Percentiles rank a stretch among this genome's conserved stretches.
Conservation (phyloP, 2,888 invertebrate genomes). For the Amitus sp. region DNA sequence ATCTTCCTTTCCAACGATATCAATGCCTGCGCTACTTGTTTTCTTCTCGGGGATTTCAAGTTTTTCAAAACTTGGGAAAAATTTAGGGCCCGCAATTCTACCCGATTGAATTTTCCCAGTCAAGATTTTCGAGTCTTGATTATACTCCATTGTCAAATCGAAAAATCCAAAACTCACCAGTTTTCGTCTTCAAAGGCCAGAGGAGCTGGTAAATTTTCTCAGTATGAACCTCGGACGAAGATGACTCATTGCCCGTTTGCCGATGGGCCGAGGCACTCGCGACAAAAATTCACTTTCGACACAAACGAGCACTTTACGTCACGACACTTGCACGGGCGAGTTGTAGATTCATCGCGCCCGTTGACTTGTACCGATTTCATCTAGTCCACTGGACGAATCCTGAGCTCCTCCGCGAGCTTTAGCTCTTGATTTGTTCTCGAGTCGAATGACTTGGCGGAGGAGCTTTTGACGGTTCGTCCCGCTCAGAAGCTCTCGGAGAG, state of each 20-base stretch:
- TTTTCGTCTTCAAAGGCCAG: constrained; percentile 4
- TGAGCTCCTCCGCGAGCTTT: constrained; percentile 1
- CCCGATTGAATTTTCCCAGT: too few relatives aligned
- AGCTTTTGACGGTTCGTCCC: too few relatives aligned
- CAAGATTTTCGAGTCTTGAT: too few relatives aligned
- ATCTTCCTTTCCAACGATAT: neutral
- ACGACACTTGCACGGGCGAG: constrained; percentile 18
- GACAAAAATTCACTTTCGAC: constrained; percentile 15
- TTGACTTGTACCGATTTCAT: constrained; percentile 1
- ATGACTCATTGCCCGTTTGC: neutral
- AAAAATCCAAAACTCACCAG: constrained; percentile 19
- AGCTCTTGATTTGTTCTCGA: neutral
- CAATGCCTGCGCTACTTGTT: neutral
- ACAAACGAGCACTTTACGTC: constrained; percentile 23
- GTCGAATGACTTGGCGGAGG: constrained; percentile 9
- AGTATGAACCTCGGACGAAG: too few relatives aligned
- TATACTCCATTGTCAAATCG: too few relatives aligned
- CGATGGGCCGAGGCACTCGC: constrained; percentile 19
- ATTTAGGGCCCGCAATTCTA: too few relatives aligned
- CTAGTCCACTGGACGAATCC: neutral
- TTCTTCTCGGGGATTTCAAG: too few relatives aligned
- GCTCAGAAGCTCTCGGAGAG: constrained; percentile 43
- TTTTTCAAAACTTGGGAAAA: too few relatives aligned
- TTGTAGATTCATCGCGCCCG: neutral
- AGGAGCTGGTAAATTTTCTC: neutral